phyloP scores from a whole-genome alignment of 2,113 vertebrate species.

The Rhineura floridana region DNA sequence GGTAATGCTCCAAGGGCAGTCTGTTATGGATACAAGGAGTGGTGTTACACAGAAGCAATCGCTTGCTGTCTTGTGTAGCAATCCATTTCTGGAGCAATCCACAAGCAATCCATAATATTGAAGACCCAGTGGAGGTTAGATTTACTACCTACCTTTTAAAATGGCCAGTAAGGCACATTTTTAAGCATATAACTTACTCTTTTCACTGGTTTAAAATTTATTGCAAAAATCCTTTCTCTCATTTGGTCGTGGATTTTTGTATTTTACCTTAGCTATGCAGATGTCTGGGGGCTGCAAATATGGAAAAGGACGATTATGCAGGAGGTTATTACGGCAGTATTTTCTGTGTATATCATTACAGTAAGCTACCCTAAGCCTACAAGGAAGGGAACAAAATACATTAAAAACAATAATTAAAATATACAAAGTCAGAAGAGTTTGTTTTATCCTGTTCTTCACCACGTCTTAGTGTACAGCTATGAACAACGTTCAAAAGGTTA shows the following conservation, averaged over 20 bases:
- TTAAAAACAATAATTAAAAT: slow-evolving; percentile 8
- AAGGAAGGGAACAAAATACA: not conserved
- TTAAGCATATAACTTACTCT: not conserved
- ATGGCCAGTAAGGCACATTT: not conserved
- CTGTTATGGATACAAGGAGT: not conserved
- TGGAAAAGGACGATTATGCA: not conserved
- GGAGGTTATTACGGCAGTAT: slow-evolving; percentile 4
- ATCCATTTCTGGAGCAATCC: not conserved
- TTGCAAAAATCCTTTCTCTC: not conserved
- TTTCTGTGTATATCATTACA: slow-evolving; percentile 14
- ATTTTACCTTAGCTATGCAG: not conserved
- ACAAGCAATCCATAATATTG: too few species aligned
- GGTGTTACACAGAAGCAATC: slow-evolving; percentile 13
- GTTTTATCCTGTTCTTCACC: not conserved
- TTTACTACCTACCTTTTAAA: slow-evolving; percentile 19
- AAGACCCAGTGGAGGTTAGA: not conserved
- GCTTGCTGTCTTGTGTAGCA: not conserved
- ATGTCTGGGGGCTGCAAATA: not conserved
- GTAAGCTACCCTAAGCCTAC: not conserved
- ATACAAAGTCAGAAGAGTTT: not conserved
- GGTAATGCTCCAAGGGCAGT: not conserved
- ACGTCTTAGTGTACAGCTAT: not conserved
- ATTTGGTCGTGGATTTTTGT: not conserved
- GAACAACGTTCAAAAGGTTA: not conserved
- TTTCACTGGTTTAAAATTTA: not conserved